Evolutionary conservation across 2,797 vertebrate genomes (phyloP).

Genomic region (Micrastur ruficollis): DNA sequence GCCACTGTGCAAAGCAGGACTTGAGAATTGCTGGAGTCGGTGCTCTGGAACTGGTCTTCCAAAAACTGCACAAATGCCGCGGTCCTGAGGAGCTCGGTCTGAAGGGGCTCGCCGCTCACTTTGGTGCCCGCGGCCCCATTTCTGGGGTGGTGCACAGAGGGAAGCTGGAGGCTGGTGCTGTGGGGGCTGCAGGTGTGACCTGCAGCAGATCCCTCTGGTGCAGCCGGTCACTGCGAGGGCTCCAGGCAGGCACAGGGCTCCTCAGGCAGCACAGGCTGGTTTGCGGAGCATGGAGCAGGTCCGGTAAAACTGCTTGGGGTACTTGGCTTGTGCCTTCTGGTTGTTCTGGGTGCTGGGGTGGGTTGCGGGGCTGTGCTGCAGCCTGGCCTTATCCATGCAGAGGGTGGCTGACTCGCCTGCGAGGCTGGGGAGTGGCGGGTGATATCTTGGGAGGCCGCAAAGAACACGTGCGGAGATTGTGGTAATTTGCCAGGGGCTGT

Average conservation of each 20-base stretch:
- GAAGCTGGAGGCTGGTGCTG: background rate
- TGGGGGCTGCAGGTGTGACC: background rate
- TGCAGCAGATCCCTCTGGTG: background rate
- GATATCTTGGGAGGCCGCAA: background rate
- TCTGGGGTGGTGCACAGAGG: background rate
- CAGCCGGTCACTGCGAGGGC: background rate
- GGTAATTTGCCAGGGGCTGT: background rate
- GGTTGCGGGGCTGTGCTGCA: background rate
- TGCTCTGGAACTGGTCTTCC: background rate
- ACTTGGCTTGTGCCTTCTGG: background rate
- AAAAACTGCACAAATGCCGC: rapidly evolving
- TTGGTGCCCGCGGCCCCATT: background rate
- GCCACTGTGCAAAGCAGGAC: background rate
- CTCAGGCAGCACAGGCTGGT: too few relatives aligned
- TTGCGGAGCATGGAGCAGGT: background rate
- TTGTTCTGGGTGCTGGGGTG: rapidly evolving
- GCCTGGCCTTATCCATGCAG: background rate
- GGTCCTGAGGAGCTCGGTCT: background rate
- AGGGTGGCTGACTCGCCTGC: background rate
- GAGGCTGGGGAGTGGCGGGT: background rate
- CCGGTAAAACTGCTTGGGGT: background rate
- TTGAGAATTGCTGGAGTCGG: background rate
- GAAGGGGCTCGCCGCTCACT: background rate
- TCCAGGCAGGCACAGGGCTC: background rate
- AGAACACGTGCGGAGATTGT: background rate